Percentiles rank a stretch among this genome's conserved stretches.
These are phyloP conservation scores for Cephus nigrinus DNA, from an alignment of 2,888 invertebrate genomes.

Conservation along the genomic window DNA sequence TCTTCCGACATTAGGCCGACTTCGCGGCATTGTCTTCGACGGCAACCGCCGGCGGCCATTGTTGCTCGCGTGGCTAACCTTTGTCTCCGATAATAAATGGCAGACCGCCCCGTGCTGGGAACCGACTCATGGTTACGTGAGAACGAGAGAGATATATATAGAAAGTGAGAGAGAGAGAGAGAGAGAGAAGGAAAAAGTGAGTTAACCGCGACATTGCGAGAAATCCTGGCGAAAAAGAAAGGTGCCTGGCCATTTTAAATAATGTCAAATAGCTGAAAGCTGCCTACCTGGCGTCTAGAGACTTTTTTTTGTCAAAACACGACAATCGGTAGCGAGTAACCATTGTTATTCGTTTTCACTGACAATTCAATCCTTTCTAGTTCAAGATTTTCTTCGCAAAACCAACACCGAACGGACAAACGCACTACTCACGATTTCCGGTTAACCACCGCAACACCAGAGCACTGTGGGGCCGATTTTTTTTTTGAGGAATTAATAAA, in stretches of 20 bases:
- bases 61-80: constrained; percentile 48
- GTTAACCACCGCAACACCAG: background rate
- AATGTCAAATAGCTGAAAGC: constrained; percentile 26
- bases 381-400: background rate
- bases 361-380: background rate
- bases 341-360: background rate
- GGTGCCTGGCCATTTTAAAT: constrained; percentile 27
- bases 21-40: constrained; percentile 24
- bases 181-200: background rate
- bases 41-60: constrained; percentile 45
- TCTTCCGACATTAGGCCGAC: constrained; percentile 49
- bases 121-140: constrained; percentile 26
- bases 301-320: background rate
- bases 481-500: background rate
- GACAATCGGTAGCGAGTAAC: background rate
- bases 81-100: constrained; percentile 57
- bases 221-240: background rate
- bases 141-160: background rate
- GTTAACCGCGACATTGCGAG: background rate
- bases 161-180: background rate
- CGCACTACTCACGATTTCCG: background rate
- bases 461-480: background rate
- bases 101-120: constrained; percentile 38
- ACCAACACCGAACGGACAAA: background rate
- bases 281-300: constrained; percentile 13